These are phyloP conservation scores for Ariopsis seemanni DNA, from an alignment of 2,113 vertebrate genomes.

Conservation along the genomic window DNA sequence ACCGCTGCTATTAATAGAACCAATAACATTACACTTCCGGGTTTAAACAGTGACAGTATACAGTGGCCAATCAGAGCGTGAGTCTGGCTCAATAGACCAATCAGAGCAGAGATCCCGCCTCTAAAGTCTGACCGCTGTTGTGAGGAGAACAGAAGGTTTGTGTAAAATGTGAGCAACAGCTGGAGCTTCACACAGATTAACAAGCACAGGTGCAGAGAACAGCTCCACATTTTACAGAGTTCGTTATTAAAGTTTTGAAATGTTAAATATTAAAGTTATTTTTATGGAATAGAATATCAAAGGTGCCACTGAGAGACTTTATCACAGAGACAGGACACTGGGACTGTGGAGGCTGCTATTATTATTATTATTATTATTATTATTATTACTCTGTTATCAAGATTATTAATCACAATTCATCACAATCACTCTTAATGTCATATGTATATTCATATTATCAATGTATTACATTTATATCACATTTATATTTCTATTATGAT, in stretches of 20 bases:
- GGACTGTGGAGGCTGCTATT: neutral
- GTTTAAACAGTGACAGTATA: neutral
- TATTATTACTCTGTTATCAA: too few species aligned
- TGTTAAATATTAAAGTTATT: neutral
- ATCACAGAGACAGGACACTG: neutral
- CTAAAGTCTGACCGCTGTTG: neutral
- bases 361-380: too few species aligned
- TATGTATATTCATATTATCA: neutral
- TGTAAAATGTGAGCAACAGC: neutral
- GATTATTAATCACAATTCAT: too few species aligned
- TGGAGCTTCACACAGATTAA: neutral
- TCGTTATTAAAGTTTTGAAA: too few species aligned
- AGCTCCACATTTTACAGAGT: neutral
- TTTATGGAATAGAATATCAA: neutral
- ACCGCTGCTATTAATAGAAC: slow-evolving; percentile 28
- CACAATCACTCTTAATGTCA: neutral
- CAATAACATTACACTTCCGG: slow-evolving; percentile 9
- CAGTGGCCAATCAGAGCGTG: neutral
- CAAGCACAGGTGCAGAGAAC: neutral
- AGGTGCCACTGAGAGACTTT: neutral
- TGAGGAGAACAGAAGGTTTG: neutral
- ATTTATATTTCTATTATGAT: neutral
- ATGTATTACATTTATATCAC: neutral
- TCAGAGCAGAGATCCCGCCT: slow-evolving; percentile 5
- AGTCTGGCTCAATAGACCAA: neutral